Percentiles rank a stretch among this genome's conserved stretches.
These are phyloP conservation scores for Boloria selene DNA, from an alignment of 2,888 invertebrate species.

Conservation along the genomic window DNA sequence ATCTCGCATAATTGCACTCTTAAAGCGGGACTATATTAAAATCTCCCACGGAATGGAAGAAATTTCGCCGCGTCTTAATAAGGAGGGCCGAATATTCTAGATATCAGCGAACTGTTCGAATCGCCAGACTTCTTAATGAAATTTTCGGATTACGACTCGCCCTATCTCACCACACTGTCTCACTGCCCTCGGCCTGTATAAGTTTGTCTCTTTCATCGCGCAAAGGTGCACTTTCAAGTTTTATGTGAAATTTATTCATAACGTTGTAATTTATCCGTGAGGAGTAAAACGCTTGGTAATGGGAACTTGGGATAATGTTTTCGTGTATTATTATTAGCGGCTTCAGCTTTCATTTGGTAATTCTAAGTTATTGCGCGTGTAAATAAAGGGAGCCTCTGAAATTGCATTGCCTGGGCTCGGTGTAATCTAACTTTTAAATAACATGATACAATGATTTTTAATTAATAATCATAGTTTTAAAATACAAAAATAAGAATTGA, in stretches of 20 bases:
- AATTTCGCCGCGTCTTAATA: slow-evolving; percentile 70
- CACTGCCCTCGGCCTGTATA: slow-evolving; percentile 42
- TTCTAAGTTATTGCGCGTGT: slow-evolving; percentile 65
- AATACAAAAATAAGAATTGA: too few species aligned
- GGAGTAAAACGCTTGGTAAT: slow-evolving; percentile 76
- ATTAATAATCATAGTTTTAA: not conserved
- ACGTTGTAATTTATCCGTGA: slow-evolving; percentile 81
- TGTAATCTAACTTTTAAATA: not conserved
- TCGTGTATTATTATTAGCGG: slow-evolving; percentile 70
- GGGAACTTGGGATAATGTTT: slow-evolving; percentile 66
- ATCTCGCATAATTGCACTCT: slow-evolving; percentile 60
- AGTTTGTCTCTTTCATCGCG: slow-evolving; percentile 63
- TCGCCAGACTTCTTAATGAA: slow-evolving; percentile 80
- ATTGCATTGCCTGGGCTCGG: slow-evolving; percentile 24
- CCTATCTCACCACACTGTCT: slow-evolving; percentile 53
- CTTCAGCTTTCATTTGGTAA: slow-evolving; percentile 70
- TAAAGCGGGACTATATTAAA: slow-evolving; percentile 66
- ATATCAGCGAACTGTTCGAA: slow-evolving; percentile 75
- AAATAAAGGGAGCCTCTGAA: slow-evolving; percentile 57
- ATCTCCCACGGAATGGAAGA: slow-evolving; percentile 64
- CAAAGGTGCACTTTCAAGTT: slow-evolving; percentile 80
- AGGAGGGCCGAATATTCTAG: slow-evolving; percentile 74
- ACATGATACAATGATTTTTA: not conserved
- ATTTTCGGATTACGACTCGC: slow-evolving; percentile 79
- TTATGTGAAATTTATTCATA: slow-evolving; percentile 84